Conservation (phyloP, 1,140 invertebrate species). For the Holcopasites calliopsidis region DNA sequence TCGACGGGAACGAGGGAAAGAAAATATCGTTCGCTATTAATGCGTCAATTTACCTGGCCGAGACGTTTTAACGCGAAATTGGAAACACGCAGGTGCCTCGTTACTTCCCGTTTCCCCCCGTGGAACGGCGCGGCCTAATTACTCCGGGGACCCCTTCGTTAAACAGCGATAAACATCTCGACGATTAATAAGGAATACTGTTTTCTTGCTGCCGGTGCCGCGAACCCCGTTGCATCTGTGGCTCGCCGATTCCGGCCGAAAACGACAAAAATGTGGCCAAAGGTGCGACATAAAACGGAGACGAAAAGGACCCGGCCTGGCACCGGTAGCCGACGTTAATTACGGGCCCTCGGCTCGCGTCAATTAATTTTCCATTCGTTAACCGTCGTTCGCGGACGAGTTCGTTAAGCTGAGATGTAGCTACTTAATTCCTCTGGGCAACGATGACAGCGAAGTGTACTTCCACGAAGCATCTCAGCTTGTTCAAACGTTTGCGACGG, state of each 20-base stretch:
- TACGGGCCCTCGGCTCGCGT: neutral
- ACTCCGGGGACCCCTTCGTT: constrained; percentile 44
- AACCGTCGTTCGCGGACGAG: neutral
- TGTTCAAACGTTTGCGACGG: too few relatives aligned
- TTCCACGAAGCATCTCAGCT: too few relatives aligned
- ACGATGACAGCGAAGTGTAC: too few relatives aligned
- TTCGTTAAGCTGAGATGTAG: neutral
- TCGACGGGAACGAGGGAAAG: neutral
- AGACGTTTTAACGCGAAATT: constrained; percentile 52
- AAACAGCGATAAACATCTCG: constrained; percentile 58
- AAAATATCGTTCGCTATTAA: constrained; percentile 53
- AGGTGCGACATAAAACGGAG: constrained; percentile 16
- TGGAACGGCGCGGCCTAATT: constrained; percentile 45
- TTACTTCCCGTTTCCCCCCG: constrained; percentile 20
- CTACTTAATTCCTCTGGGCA: neutral
- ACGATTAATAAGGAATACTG: constrained; percentile 53
- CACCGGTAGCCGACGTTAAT: constrained; percentile 28
- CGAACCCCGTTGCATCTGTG: neutral
- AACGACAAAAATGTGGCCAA: constrained; percentile 29
- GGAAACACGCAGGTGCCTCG: constrained; percentile 55
- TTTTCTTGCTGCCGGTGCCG: constrained; percentile 26
- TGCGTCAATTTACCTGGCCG: constrained; percentile 43
- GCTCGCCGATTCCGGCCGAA: constrained; percentile 12
- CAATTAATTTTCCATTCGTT: constrained; percentile 32
- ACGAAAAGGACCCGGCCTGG: neutral